phyloP scores from a whole-genome alignment of 92 coral and sea anemone species.

The Meandrina meandrites region DNA sequence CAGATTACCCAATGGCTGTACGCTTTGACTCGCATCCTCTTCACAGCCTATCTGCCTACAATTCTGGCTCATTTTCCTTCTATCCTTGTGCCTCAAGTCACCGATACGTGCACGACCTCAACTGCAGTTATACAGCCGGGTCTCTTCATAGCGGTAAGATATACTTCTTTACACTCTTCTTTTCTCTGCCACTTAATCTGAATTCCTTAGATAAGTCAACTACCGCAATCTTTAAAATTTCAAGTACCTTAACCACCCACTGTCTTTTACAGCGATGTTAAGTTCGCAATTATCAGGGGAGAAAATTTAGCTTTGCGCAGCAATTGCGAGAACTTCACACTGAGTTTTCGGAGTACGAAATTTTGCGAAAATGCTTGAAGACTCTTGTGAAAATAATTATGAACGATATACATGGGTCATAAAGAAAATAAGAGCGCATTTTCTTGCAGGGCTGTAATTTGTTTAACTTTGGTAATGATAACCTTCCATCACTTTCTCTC shows the following conservation, averaged over 20 bases:
- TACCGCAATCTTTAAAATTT: neutral
- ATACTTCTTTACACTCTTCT: neutral
- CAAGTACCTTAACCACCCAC: neutral
- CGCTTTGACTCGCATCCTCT: conserved; percentile 86
- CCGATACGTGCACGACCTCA: conserved; percentile 85
- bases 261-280: neutral
- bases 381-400: conserved; percentile 9
- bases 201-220: conserved; percentile 26
- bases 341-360: neutral
- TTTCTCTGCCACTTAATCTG: conserved; percentile 18
- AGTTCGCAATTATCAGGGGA: neutral
- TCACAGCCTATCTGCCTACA: conserved; percentile 79
- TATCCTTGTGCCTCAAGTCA: conserved; percentile 88
- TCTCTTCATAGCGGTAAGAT: conserved; percentile 82
- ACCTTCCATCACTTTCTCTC: conserved; percentile 30
- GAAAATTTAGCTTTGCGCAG: no score
- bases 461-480: conserved; percentile 28
- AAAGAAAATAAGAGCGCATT: conserved; percentile 22
- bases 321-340: neutral
- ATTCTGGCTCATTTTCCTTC: conserved; percentile 73
- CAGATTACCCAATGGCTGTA: conserved; percentile 90
- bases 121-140: conserved; percentile 81
- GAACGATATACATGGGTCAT: conserved; percentile 12
- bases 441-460: conserved; percentile 39
- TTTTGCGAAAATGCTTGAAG: conserved; percentile 8